Evolutionary conservation across 2,113 vertebrate genomes (phyloP), one percentile per base, ranked within the genome.

Genomic region (Lophochroa leadbeateri): DNA sequence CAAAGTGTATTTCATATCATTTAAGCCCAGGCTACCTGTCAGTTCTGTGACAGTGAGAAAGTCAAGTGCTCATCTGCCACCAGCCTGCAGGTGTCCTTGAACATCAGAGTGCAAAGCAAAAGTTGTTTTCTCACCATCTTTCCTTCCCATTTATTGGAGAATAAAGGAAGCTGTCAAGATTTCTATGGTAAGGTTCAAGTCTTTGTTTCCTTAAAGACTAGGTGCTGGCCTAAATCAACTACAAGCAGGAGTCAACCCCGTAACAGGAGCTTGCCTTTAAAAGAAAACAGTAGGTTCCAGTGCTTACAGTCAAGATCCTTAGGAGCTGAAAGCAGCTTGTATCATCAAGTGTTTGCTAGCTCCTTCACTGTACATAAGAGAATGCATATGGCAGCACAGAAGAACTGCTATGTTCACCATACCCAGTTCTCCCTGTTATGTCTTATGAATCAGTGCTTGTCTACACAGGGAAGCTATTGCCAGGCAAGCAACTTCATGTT

Each of bases 301-400:
- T 46, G 77, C 33, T 28, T 83, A 72, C 53, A 88, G 80, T 65
- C 27, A 72, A 68, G 37, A 92, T 44, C 61, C 50, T 64, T 17
- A 71, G 39, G 86, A 72, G 58, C 29, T 17, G 52, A 92, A 41
- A 92, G 80, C 81, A 93, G 86, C 52, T 86, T 33, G 3, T 37
- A 65, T 2, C 0, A 71, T 2, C 0, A 10, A 93, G 86, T 41
- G 50, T 85, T 70, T 39, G 50, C 50, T 88, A 58, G 50, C 71
- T 91, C 57, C 65, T 70, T 74, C 60, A 25, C 41, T 58, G 53
- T 23, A 46, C 8, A 31, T 25, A 37, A 90, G 49, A 68, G 41
- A 46, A 90, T 55, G 82, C 71, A 86, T 39, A 86, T 9, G 37
- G 88, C 69, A 95, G 69, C 77, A 90, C n/a, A 93, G 93, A 74